Evolutionary conservation across 2,888 invertebrate species (phyloP).

Genomic region (Sepioteuthis lessoniana): DNA sequence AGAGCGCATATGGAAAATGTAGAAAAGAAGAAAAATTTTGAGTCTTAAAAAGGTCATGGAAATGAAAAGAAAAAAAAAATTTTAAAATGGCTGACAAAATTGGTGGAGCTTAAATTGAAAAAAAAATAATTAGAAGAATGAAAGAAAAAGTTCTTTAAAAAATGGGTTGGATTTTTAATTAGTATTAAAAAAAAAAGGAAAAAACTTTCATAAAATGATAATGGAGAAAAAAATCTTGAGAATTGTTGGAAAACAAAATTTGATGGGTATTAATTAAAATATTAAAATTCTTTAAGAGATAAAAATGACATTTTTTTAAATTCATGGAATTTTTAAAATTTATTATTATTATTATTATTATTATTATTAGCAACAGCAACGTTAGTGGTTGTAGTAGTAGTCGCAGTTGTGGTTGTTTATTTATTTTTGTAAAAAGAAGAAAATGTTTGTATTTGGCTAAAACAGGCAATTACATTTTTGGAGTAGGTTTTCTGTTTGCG

Average conservation of each 20-base stretch:
- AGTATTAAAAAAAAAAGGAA: neutral
- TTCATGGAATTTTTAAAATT: too few species aligned
- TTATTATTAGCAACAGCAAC: too few species aligned
- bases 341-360: too few species aligned
- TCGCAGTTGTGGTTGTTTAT: too few species aligned
- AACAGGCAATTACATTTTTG: too few species aligned
- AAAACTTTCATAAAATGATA: neutral
- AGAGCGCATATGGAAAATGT: neutral
- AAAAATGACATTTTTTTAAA: neutral
- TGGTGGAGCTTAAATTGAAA: neutral
- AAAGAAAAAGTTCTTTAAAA: constrained; percentile 5
- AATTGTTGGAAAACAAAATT: neutral
- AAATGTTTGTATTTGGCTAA: too few species aligned
- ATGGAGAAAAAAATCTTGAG: neutral
- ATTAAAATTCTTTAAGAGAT: neutral
- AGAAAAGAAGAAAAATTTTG: too few species aligned
- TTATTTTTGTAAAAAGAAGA: too few species aligned
- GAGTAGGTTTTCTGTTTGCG: too few species aligned
- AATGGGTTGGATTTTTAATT: neutral
- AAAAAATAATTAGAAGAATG: neutral
- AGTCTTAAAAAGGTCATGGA: too few species aligned
- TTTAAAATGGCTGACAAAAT: neutral
- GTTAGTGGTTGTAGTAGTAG: too few species aligned
- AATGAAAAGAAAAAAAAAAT: neutral
- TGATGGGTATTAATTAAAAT: neutral